Evolutionary conservation across 1,140 invertebrate species (phyloP).

Genomic region (Neodiprion fabricii): DNA sequence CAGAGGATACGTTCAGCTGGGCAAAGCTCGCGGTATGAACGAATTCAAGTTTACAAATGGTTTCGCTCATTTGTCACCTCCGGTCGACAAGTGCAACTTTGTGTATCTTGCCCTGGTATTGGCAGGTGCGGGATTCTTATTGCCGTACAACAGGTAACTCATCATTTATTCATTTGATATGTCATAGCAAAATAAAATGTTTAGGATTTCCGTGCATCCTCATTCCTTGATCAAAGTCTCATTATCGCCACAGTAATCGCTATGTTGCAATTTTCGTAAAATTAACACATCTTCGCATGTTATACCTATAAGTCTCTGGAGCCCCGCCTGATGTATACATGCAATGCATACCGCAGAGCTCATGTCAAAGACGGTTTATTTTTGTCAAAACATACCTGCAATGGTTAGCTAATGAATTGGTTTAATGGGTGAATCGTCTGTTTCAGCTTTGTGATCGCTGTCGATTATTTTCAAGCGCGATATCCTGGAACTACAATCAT

Average conservation of each 20-base stretch:
- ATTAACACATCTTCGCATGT: background rate
- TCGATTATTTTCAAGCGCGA: constrained; percentile 85
- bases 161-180: background rate
- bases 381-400: no score
- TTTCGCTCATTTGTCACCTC: constrained; percentile 68
- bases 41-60: constrained; percentile 64
- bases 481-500: constrained; percentile 86
- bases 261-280: background rate
- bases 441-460: constrained; percentile 87
- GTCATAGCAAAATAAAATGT: background rate
- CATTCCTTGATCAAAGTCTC: background rate
- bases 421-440: constrained; percentile 21
- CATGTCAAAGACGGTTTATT: no score
- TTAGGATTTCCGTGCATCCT: no score
- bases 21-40: constrained; percentile 62
- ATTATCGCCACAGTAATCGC: background rate
- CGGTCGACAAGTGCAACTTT: constrained; percentile 77
- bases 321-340: no score
- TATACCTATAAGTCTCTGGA: background rate
- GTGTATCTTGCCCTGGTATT: constrained; percentile 83
- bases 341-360: no score
- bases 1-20: constrained; percentile 70
- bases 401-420: no score
- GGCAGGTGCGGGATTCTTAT: constrained; percentile 87
- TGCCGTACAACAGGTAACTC: constrained; percentile 88